A percentile compares a stretch with the other conserved stretches of the same genome.
Conservation (phyloP, 2,797 vertebrate genomes). For the Sebastes goodei region DNA sequence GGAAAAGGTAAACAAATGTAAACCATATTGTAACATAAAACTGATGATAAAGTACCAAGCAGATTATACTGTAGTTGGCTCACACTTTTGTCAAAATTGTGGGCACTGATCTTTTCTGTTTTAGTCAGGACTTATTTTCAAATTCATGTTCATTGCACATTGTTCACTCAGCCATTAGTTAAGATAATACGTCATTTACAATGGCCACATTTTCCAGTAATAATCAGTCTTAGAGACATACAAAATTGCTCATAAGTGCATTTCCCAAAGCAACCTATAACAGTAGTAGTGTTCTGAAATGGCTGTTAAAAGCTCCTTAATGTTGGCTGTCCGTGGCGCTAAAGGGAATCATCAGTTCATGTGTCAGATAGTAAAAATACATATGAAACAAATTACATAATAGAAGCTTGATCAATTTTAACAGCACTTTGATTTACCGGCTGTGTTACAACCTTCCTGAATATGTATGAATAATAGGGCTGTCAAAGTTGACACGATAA, state of each 20-base stretch:
- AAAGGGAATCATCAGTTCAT: neutral
- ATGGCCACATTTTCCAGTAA: neutral
- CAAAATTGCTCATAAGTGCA: neutral
- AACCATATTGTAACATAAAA: neutral
- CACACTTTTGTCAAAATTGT: neutral
- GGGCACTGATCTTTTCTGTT: neutral
- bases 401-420: neutral
- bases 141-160: neutral
- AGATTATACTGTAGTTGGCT: neutral
- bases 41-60: neutral
- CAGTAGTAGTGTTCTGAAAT: neutral
- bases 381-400: neutral
- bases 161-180: neutral
- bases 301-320: neutral
- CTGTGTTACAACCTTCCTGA: neutral
- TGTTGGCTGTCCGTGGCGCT: too few relatives aligned
- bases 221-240: neutral
- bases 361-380: neutral
- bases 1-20: too few relatives aligned
- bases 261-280: neutral
- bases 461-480: too few relatives aligned
- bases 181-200: neutral
- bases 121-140: neutral
- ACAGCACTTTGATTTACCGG: neutral
- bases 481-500: too few relatives aligned